Evolutionary conservation across 2,797 vertebrate species (phyloP).

Genomic region (Melopsittacus undulatus): DNA sequence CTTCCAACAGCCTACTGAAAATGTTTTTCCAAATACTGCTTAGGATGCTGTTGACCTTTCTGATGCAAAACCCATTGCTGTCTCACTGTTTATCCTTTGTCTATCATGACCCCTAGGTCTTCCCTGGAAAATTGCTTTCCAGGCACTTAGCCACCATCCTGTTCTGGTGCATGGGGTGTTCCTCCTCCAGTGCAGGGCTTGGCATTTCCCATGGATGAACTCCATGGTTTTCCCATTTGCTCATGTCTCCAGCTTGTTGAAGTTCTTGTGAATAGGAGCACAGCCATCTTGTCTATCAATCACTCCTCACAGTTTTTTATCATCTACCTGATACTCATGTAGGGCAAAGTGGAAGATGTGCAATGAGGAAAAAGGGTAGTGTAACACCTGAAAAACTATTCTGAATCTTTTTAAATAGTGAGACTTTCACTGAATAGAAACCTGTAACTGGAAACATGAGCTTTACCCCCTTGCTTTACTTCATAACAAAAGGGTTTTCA

Average conservation of each 20-base stretch:
- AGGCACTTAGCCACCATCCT: background rate
- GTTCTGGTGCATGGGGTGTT: background rate
- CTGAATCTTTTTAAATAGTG: background rate
- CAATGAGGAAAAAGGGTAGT: background rate
- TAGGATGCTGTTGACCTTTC: background rate
- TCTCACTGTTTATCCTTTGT: background rate
- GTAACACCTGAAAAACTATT: background rate
- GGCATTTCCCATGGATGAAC: background rate
- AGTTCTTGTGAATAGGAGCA: background rate
- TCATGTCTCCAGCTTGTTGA: background rate
- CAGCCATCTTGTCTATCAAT: background rate
- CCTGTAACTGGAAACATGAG: background rate
- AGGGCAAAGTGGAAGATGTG: background rate
- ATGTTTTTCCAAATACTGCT: background rate
- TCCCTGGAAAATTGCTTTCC: background rate
- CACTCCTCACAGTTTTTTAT: background rate
- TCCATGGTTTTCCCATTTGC: background rate
- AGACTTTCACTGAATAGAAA: background rate
- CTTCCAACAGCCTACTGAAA: background rate
- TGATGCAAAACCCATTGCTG: background rate
- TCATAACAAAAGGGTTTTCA: background rate
- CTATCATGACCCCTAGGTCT: rapidly evolving
- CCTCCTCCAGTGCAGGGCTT: background rate
- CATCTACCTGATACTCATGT: background rate
- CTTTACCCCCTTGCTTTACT: background rate